These are phyloP conservation scores for Lutjanus campechanus DNA, from an alignment of 2,797 vertebrate species.

Conservation along the genomic window DNA sequence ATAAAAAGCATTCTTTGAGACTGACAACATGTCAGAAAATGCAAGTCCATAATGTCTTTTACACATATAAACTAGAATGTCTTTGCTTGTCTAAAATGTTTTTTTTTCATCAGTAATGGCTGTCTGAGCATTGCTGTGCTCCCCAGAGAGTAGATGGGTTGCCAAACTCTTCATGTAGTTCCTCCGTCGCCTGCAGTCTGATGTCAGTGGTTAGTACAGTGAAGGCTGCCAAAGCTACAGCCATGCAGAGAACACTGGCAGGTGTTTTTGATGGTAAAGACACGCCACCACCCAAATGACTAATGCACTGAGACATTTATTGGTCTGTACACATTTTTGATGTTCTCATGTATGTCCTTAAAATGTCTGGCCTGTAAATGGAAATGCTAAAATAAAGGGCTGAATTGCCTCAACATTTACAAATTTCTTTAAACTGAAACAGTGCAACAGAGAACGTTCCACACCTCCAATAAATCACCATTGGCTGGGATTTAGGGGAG, in stretches of 20 bases:
- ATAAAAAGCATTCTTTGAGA: neutral
- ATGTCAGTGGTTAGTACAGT: conserved; percentile 8
- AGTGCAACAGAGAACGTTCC: neutral
- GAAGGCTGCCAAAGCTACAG: neutral
- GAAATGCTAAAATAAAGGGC: neutral
- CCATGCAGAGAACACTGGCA: neutral
- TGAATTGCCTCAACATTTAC: neutral
- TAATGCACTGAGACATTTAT: neutral
- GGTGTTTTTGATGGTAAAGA: neutral
- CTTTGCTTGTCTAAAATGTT: neutral
- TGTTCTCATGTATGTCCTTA: neutral
- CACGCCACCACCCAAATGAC: neutral
- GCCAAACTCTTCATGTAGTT: neutral
- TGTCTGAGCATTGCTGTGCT: neutral
- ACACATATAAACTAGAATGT: neutral
- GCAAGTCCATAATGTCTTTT: conserved; percentile 5
- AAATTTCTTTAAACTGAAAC: neutral
- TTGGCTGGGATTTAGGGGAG: neutral
- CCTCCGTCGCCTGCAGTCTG: neutral
- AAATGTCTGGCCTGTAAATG: neutral
- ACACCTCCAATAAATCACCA: neutral
- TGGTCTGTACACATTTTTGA: neutral
- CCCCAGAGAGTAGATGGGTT: conserved; percentile 2
- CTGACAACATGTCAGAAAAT: conserved; percentile 9
- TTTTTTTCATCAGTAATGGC: neutral